Evolutionary conservation across 1,140 invertebrate genomes (phyloP).

Genomic region (Drosophila lini): DNA sequence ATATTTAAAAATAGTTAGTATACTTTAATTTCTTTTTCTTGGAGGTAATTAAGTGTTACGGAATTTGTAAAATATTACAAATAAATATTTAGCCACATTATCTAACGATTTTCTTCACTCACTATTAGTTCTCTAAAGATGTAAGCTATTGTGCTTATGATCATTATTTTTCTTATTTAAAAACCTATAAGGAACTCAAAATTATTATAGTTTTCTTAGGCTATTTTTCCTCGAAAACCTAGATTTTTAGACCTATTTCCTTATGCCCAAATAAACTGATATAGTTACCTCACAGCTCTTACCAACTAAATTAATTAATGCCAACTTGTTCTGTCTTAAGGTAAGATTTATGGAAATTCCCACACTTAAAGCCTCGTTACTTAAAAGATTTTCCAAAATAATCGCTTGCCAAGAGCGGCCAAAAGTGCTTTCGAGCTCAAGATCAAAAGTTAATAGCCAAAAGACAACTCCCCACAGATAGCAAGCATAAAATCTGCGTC

Average conservation of each 20-base stretch:
- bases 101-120: not conserved
- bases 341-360: slow-evolving; percentile 13
- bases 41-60: too few species aligned
- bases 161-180: not conserved
- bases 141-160: not conserved
- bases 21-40: too few species aligned
- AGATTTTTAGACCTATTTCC: not conserved
- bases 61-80: not conserved
- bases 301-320: not conserved
- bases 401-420: slow-evolving; percentile 9
- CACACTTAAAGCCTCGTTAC: slow-evolving; percentile 1
- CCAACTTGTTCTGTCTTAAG: not conserved
- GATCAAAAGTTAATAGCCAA: slow-evolving; percentile 39
- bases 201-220: not conserved
- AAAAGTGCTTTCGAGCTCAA: slow-evolving; percentile 27
- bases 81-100: not conserved
- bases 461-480: slow-evolving; percentile 17
- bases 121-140: not conserved
- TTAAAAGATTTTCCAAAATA: slow-evolving; percentile 14
- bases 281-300: not conserved
- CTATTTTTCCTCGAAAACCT: not conserved
- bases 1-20: too few species aligned
- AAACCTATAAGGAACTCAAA: not conserved
- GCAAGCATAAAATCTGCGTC: not conserved
- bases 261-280: not conserved